Percentiles rank a stretch among this genome's conserved stretches.
Conservation (phyloP, 2,797 vertebrate species). For the Mus spretus region DNA sequence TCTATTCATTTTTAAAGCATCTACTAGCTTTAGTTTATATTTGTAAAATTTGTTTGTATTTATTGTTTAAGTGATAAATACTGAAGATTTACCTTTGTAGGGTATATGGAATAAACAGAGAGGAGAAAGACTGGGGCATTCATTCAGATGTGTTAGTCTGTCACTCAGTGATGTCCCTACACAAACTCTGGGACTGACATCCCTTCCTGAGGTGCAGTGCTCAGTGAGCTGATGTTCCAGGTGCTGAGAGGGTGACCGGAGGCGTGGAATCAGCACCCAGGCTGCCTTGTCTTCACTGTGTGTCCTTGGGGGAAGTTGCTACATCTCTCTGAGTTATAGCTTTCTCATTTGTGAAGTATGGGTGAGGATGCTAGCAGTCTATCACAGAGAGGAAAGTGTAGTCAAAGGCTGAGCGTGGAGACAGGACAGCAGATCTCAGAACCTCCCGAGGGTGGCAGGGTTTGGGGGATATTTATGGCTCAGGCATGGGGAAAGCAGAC, state of each 20-base stretch:
- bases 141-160: not conserved
- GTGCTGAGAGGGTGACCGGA: not conserved
- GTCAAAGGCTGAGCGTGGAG: not conserved
- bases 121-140: not conserved
- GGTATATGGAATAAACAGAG: not conserved
- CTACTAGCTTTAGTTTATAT: not conserved
- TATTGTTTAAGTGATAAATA: not conserved
- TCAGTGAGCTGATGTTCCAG: not conserved
- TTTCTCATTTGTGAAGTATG: not conserved
- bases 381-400: not conserved
- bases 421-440: not conserved
- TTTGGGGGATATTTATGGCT: not conserved
- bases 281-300: not conserved
- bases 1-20: not conserved
- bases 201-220: not conserved
- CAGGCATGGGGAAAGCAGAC: not conserved
- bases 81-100: not conserved
- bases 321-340: not conserved
- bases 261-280: not conserved
- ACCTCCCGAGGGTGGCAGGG: not conserved
- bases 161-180: accelerated
- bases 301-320: not conserved
- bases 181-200: not conserved
- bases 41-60: not conserved
- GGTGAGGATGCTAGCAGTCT: too few species aligned